Base-by-base conservation (phyloP, 2,797 vertebrate genomes). In the Neosalanx taihuensis region DNA sequence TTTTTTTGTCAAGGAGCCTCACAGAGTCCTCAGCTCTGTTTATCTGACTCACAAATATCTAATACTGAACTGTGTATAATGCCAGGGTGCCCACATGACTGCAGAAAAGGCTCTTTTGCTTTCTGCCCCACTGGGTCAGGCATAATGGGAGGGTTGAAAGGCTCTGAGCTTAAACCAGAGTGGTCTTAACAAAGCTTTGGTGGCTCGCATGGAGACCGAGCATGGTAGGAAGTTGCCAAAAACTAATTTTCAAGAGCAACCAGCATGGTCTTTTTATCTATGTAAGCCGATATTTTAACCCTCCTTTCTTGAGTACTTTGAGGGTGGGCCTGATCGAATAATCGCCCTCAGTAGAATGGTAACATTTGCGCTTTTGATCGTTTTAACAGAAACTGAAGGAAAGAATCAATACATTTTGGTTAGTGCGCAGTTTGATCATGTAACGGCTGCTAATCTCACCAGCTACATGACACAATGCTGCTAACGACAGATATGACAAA, bases 21-120 rank as follows among this genome's bases (percentile, higher is more conserved):
- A 74, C 85, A 73, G 79, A 86, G 89, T 83, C 82, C 87, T 88
- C 87, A 83, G 80, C 87, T 87, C 87, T 92, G 92, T 93, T 93
- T 92, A 92, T 91, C 91, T 88, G 90, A 91, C 88, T 93, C 89
- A 87, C 88, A 91, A 90, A 93, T 92, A 92, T 91, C 89, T 91
- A 90, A 90, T 90, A 90, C 87, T 88, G 86, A 91, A 88, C 87
- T 88, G 86, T 86, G 90, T 87, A 89, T 90, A 90, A 91, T 85
- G 84, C 89, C 89, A 83, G 88, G 82, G 82, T 91, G 82, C 87
- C 88, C 89, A 90, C 91, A 92, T 91, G 91, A 90, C 90, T 90
- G 83, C 86, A 87, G 89, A 88, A 88, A 89, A 88, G 82, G 86
- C 87, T 92, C 90, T 90, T 90, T 88, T 56, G 83, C 91, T 92